phyloP scores from a whole-genome alignment of 2,797 vertebrate genomes.

The Poliocrania exsul region DNA sequence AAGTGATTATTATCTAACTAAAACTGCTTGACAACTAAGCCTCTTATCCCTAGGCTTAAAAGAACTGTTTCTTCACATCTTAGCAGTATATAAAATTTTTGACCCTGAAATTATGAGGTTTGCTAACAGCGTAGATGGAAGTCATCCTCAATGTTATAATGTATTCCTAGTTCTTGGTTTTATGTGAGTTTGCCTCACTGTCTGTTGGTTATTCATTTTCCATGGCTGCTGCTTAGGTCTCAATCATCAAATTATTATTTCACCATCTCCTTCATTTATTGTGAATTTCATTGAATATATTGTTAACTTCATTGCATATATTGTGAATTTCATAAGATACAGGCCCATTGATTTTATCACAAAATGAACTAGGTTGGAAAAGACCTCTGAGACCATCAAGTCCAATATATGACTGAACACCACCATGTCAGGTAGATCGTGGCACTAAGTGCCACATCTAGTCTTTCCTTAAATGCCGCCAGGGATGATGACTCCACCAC shows the following conservation, averaged over 20 bases:
- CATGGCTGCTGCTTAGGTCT: neutral
- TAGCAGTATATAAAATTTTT: neutral
- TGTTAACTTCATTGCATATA: neutral
- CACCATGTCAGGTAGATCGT: neutral
- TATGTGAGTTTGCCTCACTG: neutral
- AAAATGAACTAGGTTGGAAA: neutral
- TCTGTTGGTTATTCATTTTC: neutral
- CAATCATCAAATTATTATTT: neutral
- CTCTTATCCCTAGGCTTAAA: neutral
- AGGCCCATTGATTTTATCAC: neutral
- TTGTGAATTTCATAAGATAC: neutral
- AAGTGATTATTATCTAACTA: neutral
- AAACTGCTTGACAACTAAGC: neutral
- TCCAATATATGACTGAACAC: neutral
- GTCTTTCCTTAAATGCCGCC: neutral
- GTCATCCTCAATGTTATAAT: neutral
- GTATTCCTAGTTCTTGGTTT: neutral
- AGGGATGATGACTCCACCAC: too few species aligned
- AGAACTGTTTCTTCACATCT: neutral
- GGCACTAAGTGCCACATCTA: neutral
- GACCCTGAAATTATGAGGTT: neutral
- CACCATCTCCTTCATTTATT: neutral
- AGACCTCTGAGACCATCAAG: neutral
- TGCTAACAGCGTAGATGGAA: neutral
- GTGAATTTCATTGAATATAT: neutral